Conservation (phyloP, 2,113 vertebrate species). For the Lepus timidus region DNA sequence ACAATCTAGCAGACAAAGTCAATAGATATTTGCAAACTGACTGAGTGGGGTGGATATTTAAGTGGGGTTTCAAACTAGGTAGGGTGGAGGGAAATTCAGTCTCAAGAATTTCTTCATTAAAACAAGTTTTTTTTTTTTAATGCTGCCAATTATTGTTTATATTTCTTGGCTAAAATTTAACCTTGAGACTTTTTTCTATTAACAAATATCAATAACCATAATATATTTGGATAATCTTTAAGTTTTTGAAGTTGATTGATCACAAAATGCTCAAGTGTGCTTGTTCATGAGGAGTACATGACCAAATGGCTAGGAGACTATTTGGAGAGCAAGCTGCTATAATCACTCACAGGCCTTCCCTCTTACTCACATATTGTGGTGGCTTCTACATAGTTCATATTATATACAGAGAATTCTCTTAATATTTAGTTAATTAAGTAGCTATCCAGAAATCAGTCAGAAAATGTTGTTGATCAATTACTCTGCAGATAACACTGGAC, state of each 20-base stretch:
- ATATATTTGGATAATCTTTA: neutral
- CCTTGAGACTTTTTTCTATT: neutral
- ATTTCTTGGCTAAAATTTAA: neutral
- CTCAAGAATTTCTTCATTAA: neutral
- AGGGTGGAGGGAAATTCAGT: neutral
- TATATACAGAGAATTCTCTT: neutral
- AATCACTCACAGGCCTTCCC: neutral
- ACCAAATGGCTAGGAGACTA: neutral
- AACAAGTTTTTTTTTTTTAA: neutral
- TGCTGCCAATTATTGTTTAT: neutral
- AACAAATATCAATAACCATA: neutral
- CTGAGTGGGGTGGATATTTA: neutral
- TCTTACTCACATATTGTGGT: neutral
- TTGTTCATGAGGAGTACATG: neutral
- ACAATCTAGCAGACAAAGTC: neutral
- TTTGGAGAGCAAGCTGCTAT: neutral
- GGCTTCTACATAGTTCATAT: neutral
- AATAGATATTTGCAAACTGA: neutral
- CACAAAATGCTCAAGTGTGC: neutral
- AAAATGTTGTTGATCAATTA: slow-evolving; percentile 51
- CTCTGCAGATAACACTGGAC: neutral
- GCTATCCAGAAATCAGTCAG: neutral
- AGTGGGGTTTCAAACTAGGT: neutral
- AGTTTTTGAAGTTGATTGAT: slow-evolving; percentile 9
- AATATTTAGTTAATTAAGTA: slow-evolving; percentile 18